Conservation (phyloP, 2,888 invertebrate genomes). For the Drosophila peninsularis region DNA sequence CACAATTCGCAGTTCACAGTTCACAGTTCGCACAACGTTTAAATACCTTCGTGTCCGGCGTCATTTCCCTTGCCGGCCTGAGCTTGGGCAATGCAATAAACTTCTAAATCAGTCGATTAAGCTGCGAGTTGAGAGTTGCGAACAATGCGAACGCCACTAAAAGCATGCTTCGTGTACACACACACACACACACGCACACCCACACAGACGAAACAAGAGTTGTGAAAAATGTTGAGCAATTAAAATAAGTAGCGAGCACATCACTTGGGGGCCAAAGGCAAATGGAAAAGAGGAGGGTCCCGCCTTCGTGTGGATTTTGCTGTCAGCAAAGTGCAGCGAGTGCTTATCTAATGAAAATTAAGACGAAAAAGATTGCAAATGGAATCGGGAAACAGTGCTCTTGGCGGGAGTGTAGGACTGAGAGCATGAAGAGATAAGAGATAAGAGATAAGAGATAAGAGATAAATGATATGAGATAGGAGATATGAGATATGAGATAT, state of each 20-base stretch:
- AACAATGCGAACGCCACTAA: conserved; percentile 54
- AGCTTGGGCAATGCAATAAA: conserved; percentile 71
- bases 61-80: conserved; percentile 62
- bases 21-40: conserved; percentile 56
- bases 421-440: neutral
- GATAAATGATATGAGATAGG: no score
- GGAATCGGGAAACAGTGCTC: neutral
- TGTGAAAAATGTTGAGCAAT: conserved; percentile 75
- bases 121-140: conserved; percentile 61
- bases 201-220: conserved; percentile 46
- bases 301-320: conserved; percentile 50
- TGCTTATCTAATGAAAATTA: conserved; percentile 35
- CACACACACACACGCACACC: conserved; percentile 11
- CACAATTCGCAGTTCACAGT: conserved; percentile 18
- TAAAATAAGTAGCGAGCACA: conserved; percentile 70
- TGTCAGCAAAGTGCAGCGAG: conserved; percentile 56
- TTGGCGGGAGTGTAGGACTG: neutral
- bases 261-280: conserved; percentile 19
- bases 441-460: neutral
- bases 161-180: conserved; percentile 45
- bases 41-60: conserved; percentile 74
- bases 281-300: conserved; percentile 17
- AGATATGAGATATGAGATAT: no score
- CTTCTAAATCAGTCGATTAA: conserved; percentile 79
- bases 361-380: conserved; percentile 7